Conservation (phyloP, 2,888 invertebrate species). For the Aporophyla lueneburgensis region DNA sequence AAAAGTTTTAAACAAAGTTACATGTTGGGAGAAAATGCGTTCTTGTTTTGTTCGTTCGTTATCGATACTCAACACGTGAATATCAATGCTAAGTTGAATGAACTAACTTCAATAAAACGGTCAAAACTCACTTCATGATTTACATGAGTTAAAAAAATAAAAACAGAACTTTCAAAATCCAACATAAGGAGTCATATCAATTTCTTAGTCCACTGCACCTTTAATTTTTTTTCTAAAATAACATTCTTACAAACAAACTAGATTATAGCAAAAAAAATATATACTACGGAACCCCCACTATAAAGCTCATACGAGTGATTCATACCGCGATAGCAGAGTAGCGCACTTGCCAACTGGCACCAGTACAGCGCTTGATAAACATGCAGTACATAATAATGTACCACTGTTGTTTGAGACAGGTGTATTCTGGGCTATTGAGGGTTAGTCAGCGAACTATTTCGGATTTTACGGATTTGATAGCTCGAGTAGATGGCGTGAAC, state of each 20-base stretch:
- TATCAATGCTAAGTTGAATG: too few species aligned
- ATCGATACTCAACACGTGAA: too few species aligned
- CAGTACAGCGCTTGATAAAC: constrained; percentile 69
- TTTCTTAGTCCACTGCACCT: not conserved
- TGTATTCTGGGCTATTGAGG: constrained; percentile 60
- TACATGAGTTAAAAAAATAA: not conserved
- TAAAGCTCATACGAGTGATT: constrained; percentile 69
- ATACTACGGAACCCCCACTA: constrained; percentile 39
- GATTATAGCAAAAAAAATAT: not conserved
- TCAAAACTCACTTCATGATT: not conserved
- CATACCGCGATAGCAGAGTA: constrained; percentile 67
- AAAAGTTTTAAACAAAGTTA: too few species aligned
- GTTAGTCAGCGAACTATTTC: constrained; percentile 58
- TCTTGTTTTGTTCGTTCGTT: too few species aligned
- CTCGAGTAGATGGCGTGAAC: constrained; percentile 17
- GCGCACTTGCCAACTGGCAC: constrained; percentile 79
- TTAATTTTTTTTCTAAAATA: not conserved
- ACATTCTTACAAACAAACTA: not conserved
- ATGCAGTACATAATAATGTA: constrained; percentile 58
- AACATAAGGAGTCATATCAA: too few species aligned
- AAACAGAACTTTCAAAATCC: not conserved
- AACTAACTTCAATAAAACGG: too few species aligned
- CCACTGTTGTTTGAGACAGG: constrained; percentile 57
- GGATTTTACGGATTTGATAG: constrained; percentile 30
- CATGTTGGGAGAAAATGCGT: too few species aligned